Base-by-base conservation (phyloP, 2,113 vertebrate genomes). In the Proteles cristata region DNA sequence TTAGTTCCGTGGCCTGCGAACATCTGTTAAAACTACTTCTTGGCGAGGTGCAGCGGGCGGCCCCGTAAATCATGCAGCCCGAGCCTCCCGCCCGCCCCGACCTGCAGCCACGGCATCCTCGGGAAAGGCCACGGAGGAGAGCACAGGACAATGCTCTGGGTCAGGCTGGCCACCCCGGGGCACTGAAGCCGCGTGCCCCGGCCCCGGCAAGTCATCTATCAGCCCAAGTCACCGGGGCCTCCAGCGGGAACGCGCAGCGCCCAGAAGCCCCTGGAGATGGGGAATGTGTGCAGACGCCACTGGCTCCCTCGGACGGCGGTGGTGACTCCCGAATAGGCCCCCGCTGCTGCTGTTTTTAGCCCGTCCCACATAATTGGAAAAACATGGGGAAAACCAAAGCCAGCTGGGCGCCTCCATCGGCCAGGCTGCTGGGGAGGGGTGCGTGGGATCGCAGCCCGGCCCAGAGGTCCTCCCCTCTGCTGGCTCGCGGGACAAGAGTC, bases 351-450 rank as follows among this genome's bases (percentile, higher is more conserved):
- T 82, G 93, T 65, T 98, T 92, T 86, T 98, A 97, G 96, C 1
- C 55, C 96, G 85, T 80, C 96, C 88, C 85, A 83, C 92, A 95
- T 92, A 95, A 98, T 92, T 96, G 11, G 92, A 98, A 96, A 96
- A 97, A 91, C 66, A 95, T 96, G 97, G 84, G 85, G 91, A 53
- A 94, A 97, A 79, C 0, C 69, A 19, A 91, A 96, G 96, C 71
- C 97, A 97, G 96, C 69, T 91, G 92, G 17, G 81, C 48, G 71
- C 63, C 63, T 58, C 35, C 0, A 15, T 19, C 1, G 4, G 4
- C 2, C 69, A n/a, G 50, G 86, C 85, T n/a, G 89, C 79, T 5
- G 31, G 5, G 4, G 90, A 33, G 90, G 91, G 96, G 73, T 39
- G 9, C 5, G 31, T 6, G 17, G 11, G 69, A 68, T 1, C 0